Evolutionary conservation across 35 echinoderm and acorn worm species (phyloP).

Genomic region (Apostichopus californicus): DNA sequence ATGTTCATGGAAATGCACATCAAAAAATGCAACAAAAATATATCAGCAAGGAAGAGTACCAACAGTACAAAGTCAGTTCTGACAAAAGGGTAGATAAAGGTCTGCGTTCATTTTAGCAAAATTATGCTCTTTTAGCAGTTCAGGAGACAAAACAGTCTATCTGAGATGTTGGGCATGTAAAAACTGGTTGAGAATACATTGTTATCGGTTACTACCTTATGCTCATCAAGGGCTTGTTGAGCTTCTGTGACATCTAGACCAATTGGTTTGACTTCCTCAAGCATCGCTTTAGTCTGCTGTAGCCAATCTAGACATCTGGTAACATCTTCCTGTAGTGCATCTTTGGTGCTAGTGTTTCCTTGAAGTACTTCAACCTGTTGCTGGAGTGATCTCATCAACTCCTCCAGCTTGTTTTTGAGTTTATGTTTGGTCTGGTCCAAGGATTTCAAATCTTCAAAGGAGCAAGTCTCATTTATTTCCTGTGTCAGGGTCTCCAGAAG

Average conservation of each 20-base stretch:
- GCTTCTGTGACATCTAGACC: constrained; percentile 38
- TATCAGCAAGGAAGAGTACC: too few relatives aligned
- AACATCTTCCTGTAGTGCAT: constrained; percentile 10
- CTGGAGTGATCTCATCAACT: constrained; percentile 31
- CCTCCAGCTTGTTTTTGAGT: constrained; percentile 15
- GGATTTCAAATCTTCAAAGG: not conserved
- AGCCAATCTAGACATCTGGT: constrained; percentile 31
- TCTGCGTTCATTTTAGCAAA: too few relatives aligned
- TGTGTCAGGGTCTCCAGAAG: constrained; percentile 20
- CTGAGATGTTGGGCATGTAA: not conserved
- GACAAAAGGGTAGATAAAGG: too few relatives aligned
- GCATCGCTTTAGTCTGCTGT: not conserved
- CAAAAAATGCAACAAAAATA: too few relatives aligned
- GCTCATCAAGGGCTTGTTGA: constrained; percentile 29
- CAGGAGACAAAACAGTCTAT: too few relatives aligned
- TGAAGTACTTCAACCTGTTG: not conserved
- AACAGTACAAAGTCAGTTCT: too few relatives aligned
- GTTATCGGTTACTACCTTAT: not conserved
- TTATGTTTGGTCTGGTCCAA: constrained; percentile 21
- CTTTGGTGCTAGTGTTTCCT: constrained; percentile 17
- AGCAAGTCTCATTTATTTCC: constrained; percentile 46
- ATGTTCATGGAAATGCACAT: too few relatives aligned
- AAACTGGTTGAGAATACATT: not conserved
- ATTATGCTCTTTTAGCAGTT: too few relatives aligned
- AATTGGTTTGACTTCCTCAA: constrained; percentile 19